Evolutionary conservation across 64 coral and sea anemone species (phyloP), one percentile per base, ranked within the genome.

Genomic region (Actinia equina): DNA sequence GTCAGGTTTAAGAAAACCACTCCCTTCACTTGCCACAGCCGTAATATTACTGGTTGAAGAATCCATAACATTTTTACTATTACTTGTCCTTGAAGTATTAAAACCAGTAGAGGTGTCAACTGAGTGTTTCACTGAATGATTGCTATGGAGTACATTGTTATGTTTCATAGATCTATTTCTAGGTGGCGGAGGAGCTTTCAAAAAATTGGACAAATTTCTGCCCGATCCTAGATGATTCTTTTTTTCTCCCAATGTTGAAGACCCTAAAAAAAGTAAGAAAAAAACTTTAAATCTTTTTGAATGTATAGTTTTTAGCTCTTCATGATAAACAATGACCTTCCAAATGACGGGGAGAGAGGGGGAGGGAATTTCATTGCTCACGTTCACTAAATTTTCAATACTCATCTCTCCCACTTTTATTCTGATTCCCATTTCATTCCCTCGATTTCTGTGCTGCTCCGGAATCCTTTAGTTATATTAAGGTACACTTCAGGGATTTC

Each of bases 171-270:
- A 80, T 89, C 92, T 97, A 84, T 97, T 97, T 77, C 91, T 84
- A 20, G 94, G 91, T 27, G 91, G 91, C 8, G 94, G 94, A 15
- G 94, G 94, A 81, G 94, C 94, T 88, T 97, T 97, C 12, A 97
- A 65, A 91, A 97, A 97, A 79, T 97, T 97, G 70, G 92, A 93
- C n/a, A 97, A 15, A 25, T 88, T 77, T 59, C 52, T 78, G 17
- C 46, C 26, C 13, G 69, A 78, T 26, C 27, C 19, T 53, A n/a
- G 27, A 19, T 53, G 23, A 82, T 54, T 82, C 55, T 81, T 63
- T 20, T 77, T 22, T 30, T 55, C 49, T 52, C 49, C 69, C 9
- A 3, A 18, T 49, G 49, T 81, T n/a, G 49, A 81, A 37, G 43
- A 81, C 7, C 78, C 78, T 81, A 22, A 9, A 81, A 81, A 46